Conservation (phyloP, 37 sponge, comb jelly and placozoan genomes). For the Oscarella lobularis region DNA sequence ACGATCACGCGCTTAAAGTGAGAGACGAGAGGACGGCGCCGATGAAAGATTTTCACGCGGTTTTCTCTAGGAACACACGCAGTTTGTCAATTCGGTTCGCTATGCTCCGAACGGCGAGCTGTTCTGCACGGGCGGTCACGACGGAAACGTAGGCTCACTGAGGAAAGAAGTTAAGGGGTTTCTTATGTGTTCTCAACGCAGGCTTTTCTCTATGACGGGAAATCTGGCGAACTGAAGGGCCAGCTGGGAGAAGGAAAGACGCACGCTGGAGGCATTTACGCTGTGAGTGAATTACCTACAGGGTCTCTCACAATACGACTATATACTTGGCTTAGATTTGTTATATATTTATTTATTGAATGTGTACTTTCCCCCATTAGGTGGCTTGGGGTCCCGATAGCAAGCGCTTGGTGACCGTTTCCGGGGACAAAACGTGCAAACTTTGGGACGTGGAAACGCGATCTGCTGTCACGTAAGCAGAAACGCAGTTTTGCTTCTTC, state of each 20-base stretch:
- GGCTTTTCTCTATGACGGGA: conserved; percentile 75
- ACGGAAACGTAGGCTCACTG: conserved; percentile 62
- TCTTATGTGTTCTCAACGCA: too few relatives aligned
- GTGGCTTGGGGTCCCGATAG: conserved; percentile 67
- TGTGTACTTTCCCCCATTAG: too few relatives aligned
- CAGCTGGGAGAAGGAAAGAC: conserved; percentile 64
- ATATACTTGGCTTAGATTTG: neutral
- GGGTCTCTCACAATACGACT: too few relatives aligned
- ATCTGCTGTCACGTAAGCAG: conserved; percentile 45
- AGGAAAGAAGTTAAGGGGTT: too few relatives aligned
- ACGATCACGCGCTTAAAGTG: conserved; percentile 30
- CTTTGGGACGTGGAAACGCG: conserved; percentile 84
- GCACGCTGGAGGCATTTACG: conserved; percentile 82
- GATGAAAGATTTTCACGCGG: neutral
- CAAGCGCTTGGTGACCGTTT: conserved; percentile 78
- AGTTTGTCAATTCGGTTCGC: conserved; percentile 72
- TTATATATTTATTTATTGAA: too few relatives aligned
- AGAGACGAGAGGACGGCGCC: conserved; percentile 6
- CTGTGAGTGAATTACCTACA: conserved; percentile 39
- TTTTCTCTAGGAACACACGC: conserved; percentile 32
- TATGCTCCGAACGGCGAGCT: conserved; percentile 77
- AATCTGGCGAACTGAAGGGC: conserved; percentile 57
- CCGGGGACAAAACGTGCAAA: conserved; percentile 91
- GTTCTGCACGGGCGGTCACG: conserved; percentile 75
- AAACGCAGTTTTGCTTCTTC: neutral